phyloP scores from a whole-genome alignment of 2,888 invertebrate species.

The Pediacus dermestoides region DNA sequence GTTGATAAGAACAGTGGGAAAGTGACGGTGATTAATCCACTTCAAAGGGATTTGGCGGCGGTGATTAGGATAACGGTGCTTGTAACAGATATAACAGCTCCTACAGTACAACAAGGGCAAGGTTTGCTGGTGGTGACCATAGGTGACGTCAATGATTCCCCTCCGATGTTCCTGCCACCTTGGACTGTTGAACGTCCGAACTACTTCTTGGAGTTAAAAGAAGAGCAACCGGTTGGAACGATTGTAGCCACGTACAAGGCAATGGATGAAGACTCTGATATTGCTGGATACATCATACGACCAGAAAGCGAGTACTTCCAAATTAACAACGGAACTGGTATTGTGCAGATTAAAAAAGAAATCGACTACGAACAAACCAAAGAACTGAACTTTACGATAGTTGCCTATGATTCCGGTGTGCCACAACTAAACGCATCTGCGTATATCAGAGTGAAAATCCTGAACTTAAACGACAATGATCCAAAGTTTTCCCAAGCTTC shows the following conservation, averaged over 20 bases:
- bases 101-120: constrained; percentile 70
- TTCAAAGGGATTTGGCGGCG: constrained; percentile 68
- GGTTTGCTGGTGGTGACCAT: constrained; percentile 69
- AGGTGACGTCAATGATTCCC: constrained; percentile 67
- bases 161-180: constrained; percentile 68
- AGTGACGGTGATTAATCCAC: constrained; percentile 60
- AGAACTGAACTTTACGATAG: constrained; percentile 71
- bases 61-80: constrained; percentile 74
- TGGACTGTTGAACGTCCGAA: constrained; percentile 66
- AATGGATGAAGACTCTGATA: constrained; percentile 77
- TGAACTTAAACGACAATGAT: constrained; percentile 85
- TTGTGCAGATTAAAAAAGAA: constrained; percentile 69
- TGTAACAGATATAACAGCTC: constrained; percentile 79
- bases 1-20: constrained; percentile 60
- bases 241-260: constrained; percentile 74
- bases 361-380: constrained; percentile 83
- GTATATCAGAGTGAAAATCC: constrained; percentile 69
- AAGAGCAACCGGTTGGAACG: constrained; percentile 79
- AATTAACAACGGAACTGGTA: constrained; percentile 77
- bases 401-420: constrained; percentile 82
- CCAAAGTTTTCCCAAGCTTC: constrained; percentile 68
- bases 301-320: constrained; percentile 73
- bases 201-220: constrained; percentile 66
- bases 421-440: constrained; percentile 79
- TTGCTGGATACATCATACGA: constrained; percentile 68